Conservation (phyloP, 2,113 vertebrate genomes). For the Colossoma macropomum region DNA sequence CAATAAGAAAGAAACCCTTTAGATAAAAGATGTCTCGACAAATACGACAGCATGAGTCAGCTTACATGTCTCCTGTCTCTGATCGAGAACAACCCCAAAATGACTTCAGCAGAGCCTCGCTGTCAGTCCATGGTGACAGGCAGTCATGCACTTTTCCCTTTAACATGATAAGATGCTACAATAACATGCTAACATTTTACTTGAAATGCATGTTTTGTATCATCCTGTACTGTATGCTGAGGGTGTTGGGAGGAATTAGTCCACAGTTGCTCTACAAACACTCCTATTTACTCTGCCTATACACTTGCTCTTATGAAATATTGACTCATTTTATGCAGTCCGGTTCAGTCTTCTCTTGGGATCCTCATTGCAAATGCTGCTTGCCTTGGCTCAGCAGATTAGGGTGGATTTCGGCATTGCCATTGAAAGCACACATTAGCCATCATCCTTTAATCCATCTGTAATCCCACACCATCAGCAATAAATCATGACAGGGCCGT, state of each 20-base stretch:
- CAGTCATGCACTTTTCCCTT: too few species aligned
- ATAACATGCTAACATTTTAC: neutral
- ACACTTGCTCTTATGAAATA: conserved; percentile 23
- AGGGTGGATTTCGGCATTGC: neutral
- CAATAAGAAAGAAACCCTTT: neutral
- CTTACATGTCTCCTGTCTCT: neutral
- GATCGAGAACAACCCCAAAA: neutral
- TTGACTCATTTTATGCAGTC: conserved; percentile 27
- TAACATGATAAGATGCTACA: too few species aligned
- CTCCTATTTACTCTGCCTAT: conserved; percentile 13
- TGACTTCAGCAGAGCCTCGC: neutral
- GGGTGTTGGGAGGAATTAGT: conserved; percentile 2
- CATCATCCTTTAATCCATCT: conserved; percentile 16
- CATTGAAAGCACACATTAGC: conserved; percentile 10
- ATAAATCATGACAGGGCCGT: neutral
- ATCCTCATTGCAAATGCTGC: neutral
- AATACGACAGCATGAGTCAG: neutral
- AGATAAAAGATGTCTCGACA: neutral
- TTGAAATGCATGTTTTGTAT: neutral
- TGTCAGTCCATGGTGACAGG: neutral
- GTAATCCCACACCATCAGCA: neutral
- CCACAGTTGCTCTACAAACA: conserved; percentile 31
- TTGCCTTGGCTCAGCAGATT: conserved; percentile 1
- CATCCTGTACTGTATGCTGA: conserved; percentile 28
- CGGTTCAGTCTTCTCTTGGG: neutral